Percentiles rank a stretch among this genome's conserved stretches.
Evolutionary conservation across 2,797 vertebrate species (phyloP).

Genomic region (Xyrichtys novacula): DNA sequence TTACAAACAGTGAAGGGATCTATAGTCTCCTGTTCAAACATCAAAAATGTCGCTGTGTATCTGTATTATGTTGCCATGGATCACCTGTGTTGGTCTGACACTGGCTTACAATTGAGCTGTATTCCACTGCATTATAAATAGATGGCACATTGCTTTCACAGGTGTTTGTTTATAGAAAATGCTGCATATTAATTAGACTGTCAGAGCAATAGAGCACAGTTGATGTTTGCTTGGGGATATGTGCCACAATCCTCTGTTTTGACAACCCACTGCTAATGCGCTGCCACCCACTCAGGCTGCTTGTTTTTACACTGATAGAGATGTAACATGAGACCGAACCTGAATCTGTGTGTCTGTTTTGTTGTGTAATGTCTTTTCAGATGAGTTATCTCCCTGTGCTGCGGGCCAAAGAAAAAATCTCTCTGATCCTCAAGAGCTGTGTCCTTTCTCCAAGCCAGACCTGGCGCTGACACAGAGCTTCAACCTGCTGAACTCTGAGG

Average conservation of each 20-base stretch:
- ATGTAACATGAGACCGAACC: conserved; percentile 57
- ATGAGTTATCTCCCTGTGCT: conserved; percentile 77
- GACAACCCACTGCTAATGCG: conserved; percentile 62
- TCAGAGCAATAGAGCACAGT: conserved; percentile 39
- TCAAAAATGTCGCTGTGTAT: conserved; percentile 8
- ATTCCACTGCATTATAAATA: conserved; percentile 39
- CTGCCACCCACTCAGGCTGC: conserved; percentile 40
- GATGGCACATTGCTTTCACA: conserved; percentile 30
- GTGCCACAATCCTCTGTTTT: conserved; percentile 67
- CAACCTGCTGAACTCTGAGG: conserved; percentile 85
- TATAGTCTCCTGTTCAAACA: conserved; percentile 4
- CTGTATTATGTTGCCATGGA: neutral
- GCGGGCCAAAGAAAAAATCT: conserved; percentile 81
- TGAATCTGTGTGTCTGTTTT: conserved; percentile 49
- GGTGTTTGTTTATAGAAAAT: conserved; percentile 50
- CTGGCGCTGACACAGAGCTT: conserved; percentile 87
- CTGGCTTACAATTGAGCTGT: conserved; percentile 2
- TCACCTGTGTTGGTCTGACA: conserved; percentile 5
- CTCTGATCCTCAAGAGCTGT: conserved; percentile 82
- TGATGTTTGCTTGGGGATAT: conserved; percentile 55
- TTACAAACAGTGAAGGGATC: too few species aligned
- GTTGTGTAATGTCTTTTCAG: conserved; percentile 68
- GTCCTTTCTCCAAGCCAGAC: conserved; percentile 90
- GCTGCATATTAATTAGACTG: conserved; percentile 53
- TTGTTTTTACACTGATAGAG: conserved; percentile 56